Base-by-base conservation (phyloP, 2,888 invertebrate species). In the Lymantria dispar region DNA sequence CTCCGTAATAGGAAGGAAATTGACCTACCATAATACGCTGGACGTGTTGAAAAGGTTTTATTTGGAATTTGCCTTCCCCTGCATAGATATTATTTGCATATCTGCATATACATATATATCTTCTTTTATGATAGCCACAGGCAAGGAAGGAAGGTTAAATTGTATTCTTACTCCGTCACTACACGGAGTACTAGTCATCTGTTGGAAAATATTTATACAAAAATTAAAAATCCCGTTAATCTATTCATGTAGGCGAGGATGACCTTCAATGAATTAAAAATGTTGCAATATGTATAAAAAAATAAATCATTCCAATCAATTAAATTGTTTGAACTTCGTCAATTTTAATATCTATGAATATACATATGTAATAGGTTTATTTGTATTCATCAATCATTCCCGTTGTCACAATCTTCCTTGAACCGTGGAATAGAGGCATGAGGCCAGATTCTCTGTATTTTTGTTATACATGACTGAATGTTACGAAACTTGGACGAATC, bases 381-480 rank as follows among this genome's bases (percentile, higher is more conserved):
- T 54, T 52, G 40, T 43, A 22, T 50, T 41, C 8, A 50, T 48
- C 41, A 48, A 39, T 37, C 36, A 45, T 58, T 54, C 48, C 48
- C 51, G 48, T 51, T 47, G 52, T 49, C 54, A 50, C 43, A 46
- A 40, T 12, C 47, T 31, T 55, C 63, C 66, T 66, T 66, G 66
- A 62, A 62, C 58, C 64, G 54, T 62, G 48, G 47, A 54, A 48
- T 56, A 58, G 22, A 54, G 39, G 11, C 50, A 55, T 22, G 45
- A 46, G 54, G 29, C 36, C 31, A 40, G 11, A 37, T 47, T 42
- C 43, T 40, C 51, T 51, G 52, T 37, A 54, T 60, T 54, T 64
- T 56, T 57, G 48, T 43, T 50, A 15, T 47, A 40, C 47, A 62
- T 50, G 58, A 52, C 52, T 54, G 15, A 29, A 41, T 29, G 37